Evolutionary conservation across 2,888 invertebrate genomes (phyloP).

Genomic region (Drosophila algonquin): DNA sequence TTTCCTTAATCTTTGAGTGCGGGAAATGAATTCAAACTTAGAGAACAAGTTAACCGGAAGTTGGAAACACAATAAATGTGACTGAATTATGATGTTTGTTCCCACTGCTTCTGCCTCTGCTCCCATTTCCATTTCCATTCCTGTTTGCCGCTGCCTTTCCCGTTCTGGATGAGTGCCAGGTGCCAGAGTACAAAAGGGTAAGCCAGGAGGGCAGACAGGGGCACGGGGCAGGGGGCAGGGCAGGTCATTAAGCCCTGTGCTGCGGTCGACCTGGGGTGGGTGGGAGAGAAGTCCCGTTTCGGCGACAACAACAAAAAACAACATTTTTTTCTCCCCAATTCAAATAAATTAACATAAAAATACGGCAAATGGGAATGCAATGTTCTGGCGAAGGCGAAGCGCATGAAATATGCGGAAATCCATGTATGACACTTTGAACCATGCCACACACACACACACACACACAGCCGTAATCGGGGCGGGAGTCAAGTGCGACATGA

Average conservation of each 20-base stretch:
- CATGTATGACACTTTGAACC: constrained; percentile 65
- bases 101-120: constrained; percentile 4
- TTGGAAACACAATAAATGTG: constrained; percentile 68
- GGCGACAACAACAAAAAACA: constrained; percentile 54
- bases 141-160: constrained; percentile 44
- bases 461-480: constrained; percentile 51
- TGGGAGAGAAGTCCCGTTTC: constrained; percentile 59
- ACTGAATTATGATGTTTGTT: constrained; percentile 70
- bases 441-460: constrained; percentile 1
- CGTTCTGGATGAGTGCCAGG: constrained; percentile 72
- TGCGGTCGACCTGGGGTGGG: constrained; percentile 35
- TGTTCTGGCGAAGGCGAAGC: constrained; percentile 13
- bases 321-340: constrained; percentile 32
- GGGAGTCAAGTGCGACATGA: constrained; percentile 55
- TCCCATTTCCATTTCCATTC: constrained; percentile 19
- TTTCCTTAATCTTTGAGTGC: constrained; percentile 29
- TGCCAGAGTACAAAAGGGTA: constrained; percentile 49
- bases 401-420: constrained; percentile 73
- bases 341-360: constrained; percentile 78
- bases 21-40: constrained; percentile 55
- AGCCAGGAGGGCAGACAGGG: constrained; percentile 18
- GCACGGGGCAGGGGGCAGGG: constrained; percentile 29
- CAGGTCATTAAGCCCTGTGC: constrained; percentile 59
- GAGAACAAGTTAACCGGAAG: constrained; percentile 64
- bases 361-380: constrained; percentile 63